Evolutionary conservation across 1,140 invertebrate genomes (phyloP).

Genomic region (Myzus persicae): DNA sequence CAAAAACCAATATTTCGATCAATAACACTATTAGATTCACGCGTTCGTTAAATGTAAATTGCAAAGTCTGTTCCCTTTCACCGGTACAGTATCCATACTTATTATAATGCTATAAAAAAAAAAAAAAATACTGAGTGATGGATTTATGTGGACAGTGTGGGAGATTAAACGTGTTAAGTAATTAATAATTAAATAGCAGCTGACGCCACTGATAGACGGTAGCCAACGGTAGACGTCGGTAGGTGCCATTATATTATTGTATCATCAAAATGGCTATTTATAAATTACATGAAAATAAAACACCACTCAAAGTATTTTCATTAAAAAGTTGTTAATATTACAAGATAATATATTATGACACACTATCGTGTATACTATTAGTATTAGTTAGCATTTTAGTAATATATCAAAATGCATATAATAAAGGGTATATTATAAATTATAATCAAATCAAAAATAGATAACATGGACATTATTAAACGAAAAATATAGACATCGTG

Average conservation of each 20-base stretch:
- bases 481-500: not conserved
- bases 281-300: not conserved
- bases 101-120: not conserved
- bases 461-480: not conserved
- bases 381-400: not conserved
- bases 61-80: not conserved
- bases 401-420: not conserved
- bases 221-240: not conserved
- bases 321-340: not conserved
- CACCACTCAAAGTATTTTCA: not conserved
- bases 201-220: not conserved
- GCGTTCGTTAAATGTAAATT: not conserved
- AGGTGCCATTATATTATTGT: not conserved
- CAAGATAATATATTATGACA: not conserved
- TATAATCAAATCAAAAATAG: not conserved
- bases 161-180: not conserved
- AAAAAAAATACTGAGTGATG: not conserved
- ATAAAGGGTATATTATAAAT: too few relatives aligned
- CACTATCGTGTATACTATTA: not conserved
- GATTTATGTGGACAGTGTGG: not conserved
- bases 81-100: too few relatives aligned
- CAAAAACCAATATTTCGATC: not conserved
- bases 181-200: not conserved
- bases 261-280: not conserved
- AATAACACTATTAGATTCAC: not conserved